Base-by-base conservation (phyloP, 2,888 invertebrate genomes). In the Azorinus chamasolen region DNA sequence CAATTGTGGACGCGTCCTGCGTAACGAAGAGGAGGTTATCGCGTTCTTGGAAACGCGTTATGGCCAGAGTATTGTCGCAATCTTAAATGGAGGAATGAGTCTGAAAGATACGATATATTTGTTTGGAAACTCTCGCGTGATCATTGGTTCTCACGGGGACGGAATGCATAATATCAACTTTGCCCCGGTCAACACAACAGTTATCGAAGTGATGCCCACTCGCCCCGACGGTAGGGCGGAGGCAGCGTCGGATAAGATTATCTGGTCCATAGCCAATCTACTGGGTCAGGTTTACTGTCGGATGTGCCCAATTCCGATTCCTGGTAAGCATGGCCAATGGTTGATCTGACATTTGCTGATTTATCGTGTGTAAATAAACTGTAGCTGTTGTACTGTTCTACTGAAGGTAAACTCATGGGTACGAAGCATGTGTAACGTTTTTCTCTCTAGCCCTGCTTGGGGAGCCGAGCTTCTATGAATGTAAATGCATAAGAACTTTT, bases 151-250 rank as follows among this genome's bases (percentile, higher is more conserved):
- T 12, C 68, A 68, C 25, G 68, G 68, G 1, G 68, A 59, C 1
- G 59, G 51, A 10, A 48, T 68, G 59, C 59, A 68, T 20, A 68
- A 58, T 20, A 53, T 68, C 18, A 58, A 43, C 25, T 68, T 59
- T 39, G 55, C 55, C 4, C 68, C 68, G 5, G 37, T 24, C 2
- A 43, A 32, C 5, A 59, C 68, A 12, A 25, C 27, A 14, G 62
- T 69, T 32, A 62, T 69, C 22, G 69, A 69, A 39, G 50, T 61
- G 12, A 69, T 69, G 61, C 69, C 69, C 8, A 69, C 69, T 1
- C 18, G 39, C 16, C 22, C 27, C 8, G 54, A 69, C 43, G 69
- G 69, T 1, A 37, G n/a, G 10, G 41, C 62, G 45, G 53, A 27
- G 12, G 69, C 69, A 14, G 69, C 61, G 10, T 55, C 69, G n/a